Evolutionary conservation across 2,888 invertebrate genomes (phyloP).

Genomic region (Chaetogeoica ovagalla): DNA sequence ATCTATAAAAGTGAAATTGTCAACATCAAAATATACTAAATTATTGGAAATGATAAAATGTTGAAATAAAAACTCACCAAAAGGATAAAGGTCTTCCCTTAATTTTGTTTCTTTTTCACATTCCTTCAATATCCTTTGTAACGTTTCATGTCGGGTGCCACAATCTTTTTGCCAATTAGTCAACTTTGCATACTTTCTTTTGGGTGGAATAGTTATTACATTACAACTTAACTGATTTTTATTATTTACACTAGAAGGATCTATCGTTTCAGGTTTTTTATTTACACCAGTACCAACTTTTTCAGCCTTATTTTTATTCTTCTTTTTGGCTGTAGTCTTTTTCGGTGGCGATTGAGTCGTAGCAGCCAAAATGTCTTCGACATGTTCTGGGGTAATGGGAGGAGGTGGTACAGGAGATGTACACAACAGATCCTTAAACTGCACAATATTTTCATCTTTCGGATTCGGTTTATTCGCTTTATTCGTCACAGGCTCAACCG

Average conservation of each 20-base stretch:
- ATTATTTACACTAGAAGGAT: slow-evolving; percentile 9
- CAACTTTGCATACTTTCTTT: slow-evolving; percentile 54
- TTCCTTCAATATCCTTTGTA: slow-evolving; percentile 65
- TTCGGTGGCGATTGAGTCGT: slow-evolving; percentile 24
- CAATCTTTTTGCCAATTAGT: slow-evolving; percentile 57
- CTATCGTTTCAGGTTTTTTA: slow-evolving; percentile 42
- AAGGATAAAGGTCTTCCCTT: slow-evolving; percentile 58
- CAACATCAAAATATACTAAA: background rate
- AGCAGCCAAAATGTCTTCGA: slow-evolving; percentile 18
- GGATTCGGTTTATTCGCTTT: slow-evolving; percentile 51
- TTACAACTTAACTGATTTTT: slow-evolving; percentile 36
- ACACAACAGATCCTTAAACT: background rate
- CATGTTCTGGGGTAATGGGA: slow-evolving; percentile 11
- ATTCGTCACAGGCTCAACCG: slow-evolving; percentile 35
- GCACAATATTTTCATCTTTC: slow-evolving; percentile 9
- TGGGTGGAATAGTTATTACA: slow-evolving; percentile 46
- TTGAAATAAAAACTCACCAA: slow-evolving; percentile 58
- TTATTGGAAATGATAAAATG: background rate
- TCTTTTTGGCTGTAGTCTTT: slow-evolving; percentile 55
- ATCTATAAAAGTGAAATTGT: slow-evolving; percentile 16
- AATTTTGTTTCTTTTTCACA: slow-evolving; percentile 56
- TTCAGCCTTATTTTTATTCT: slow-evolving; percentile 29
- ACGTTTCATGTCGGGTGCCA: slow-evolving; percentile 62
- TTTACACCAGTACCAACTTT: slow-evolving; percentile 3
- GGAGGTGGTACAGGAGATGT: slow-evolving; percentile 17